Conservation (phyloP, 2,113 vertebrate genomes). For the Upupa epops region DNA sequence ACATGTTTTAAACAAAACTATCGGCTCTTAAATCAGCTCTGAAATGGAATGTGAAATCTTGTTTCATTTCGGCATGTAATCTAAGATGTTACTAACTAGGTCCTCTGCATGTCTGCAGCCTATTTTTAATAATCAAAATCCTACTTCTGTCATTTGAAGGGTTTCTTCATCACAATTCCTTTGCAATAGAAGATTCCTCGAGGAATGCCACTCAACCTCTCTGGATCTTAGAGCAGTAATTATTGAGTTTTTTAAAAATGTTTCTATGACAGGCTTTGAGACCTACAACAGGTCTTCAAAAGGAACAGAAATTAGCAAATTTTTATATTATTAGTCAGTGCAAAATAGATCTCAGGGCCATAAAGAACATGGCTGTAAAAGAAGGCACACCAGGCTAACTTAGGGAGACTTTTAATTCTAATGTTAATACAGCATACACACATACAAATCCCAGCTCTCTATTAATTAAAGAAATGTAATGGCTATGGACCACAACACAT, state of each 20-base stretch:
- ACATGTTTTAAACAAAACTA: slow-evolving; percentile 21
- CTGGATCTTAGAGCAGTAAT: neutral
- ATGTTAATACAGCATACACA: slow-evolving; percentile 10
- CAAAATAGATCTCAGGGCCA: neutral
- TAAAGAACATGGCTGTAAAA: neutral
- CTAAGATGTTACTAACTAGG: neutral
- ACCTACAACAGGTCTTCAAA: neutral
- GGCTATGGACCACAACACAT: neutral
- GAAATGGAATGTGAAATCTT: slow-evolving; percentile 30
- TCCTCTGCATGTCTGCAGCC: neutral
- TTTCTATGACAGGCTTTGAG: neutral
- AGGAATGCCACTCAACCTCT: neutral
- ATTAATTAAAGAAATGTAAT: slow-evolving; percentile 39
- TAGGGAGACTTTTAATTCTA: slow-evolving; percentile 8
- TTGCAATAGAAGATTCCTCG: neutral
- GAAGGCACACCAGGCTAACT: neutral
- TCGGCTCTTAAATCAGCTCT: slow-evolving; percentile 7
- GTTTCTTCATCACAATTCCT: neutral
- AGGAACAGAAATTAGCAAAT: neutral
- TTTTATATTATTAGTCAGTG: neutral
- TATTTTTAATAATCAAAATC: neutral
- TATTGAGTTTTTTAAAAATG: neutral
- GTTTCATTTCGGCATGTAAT: neutral
- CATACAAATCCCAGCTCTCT: slow-evolving; percentile 17
- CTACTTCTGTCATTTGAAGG: neutral